These are phyloP conservation scores for Desmodus rotundus DNA, from an alignment of 2,113 vertebrate species.

Conservation along the genomic window DNA sequence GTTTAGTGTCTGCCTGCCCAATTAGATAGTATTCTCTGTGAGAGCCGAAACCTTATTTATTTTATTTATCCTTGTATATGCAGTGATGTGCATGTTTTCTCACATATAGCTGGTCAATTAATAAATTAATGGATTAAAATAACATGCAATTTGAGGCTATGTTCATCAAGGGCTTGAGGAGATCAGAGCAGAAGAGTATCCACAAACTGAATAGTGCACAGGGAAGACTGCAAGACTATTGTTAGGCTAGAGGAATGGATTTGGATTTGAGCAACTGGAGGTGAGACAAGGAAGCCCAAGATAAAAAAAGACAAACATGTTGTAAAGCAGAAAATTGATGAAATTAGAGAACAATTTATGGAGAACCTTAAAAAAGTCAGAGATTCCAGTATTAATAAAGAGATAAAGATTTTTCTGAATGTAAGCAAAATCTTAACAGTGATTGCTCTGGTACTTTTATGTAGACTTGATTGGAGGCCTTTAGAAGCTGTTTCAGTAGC, in stretches of 20 bases:
- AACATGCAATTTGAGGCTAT: neutral
- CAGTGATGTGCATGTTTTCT: neutral
- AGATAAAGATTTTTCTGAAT: neutral
- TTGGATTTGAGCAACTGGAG: neutral
- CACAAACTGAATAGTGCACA: neutral
- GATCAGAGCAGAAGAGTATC: neutral
- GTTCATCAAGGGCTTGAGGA: neutral
- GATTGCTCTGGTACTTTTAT: neutral
- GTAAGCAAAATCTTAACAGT: neutral
- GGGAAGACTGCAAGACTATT: neutral
- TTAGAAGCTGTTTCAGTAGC: neutral
- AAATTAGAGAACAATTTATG: neutral
- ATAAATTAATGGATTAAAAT: neutral
- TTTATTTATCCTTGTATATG: neutral
- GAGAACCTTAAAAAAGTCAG: neutral
- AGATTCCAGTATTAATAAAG: neutral
- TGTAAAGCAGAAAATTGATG: neutral
- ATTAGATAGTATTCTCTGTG: neutral
- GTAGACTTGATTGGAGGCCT: neutral
- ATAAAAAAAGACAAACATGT: neutral
- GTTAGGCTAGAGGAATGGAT: too few species aligned
- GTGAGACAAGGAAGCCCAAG: neutral
- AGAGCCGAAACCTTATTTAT: neutral
- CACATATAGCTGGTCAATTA: neutral
- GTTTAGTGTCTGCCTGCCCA: neutral